phyloP scores from a whole-genome alignment of 2,797 vertebrate species.

The Arrhamphus sclerolepis region DNA sequence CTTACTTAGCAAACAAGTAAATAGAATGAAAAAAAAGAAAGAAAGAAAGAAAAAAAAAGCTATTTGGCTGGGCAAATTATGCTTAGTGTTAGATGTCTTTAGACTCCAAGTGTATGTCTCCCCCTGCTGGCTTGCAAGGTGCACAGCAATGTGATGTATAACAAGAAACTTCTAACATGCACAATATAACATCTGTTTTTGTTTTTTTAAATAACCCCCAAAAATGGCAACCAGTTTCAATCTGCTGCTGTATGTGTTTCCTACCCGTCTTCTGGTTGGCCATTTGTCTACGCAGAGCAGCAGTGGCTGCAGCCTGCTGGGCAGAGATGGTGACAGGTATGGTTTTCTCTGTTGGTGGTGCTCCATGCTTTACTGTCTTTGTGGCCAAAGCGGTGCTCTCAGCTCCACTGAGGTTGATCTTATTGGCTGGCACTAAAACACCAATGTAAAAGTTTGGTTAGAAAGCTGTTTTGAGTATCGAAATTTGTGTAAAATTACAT shows the following conservation, averaged over 20 bases:
- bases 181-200: background rate
- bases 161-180: background rate
- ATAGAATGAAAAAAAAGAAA: too few species aligned
- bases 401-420: constrained; percentile 86
- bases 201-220: too few species aligned
- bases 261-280: constrained; percentile 89
- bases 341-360: constrained; percentile 79
- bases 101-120: constrained; percentile 59
- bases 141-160: constrained; percentile 21
- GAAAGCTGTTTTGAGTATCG: background rate
- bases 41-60: too few species aligned
- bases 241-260: background rate
- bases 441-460: constrained; percentile 6
- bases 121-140: constrained; percentile 59
- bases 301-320: constrained; percentile 90
- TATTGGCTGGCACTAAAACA: constrained; percentile 74
- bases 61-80: too few species aligned
- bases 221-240: background rate
- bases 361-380: constrained; percentile 94
- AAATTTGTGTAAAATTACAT: background rate
- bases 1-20: too few species aligned
- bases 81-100: too few species aligned
- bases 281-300: constrained; percentile 91
- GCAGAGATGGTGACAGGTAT: constrained; percentile 83
- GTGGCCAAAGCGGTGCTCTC: constrained; percentile 93